Base-by-base conservation (phyloP, 2,797 vertebrate species). In the Limosa lapponica region DNA sequence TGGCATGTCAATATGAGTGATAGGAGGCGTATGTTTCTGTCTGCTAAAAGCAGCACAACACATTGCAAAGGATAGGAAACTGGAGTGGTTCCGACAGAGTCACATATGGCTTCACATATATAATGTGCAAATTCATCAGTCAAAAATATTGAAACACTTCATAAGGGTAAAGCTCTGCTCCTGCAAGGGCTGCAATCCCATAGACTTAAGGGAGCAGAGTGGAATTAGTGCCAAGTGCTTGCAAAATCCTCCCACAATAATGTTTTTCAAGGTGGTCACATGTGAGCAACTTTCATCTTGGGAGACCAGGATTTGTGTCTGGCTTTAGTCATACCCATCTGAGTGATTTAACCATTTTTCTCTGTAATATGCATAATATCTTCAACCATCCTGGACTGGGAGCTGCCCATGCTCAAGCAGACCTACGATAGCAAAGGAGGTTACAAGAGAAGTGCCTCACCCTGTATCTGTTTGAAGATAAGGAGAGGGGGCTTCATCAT, bases 31-130 rank as follows among this genome's bases (percentile, higher is more conserved):
- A 90, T 96, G 95, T 85, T 96, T 91, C 88, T 89, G 79, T 65
- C 90, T 83, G 89, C 92, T 94, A 95, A 95, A 96, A 96, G 94
- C 89, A 92, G 94, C 94, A 95, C 74, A 95, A 91, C 95, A 96
- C 96, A 95, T 96, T 95, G 93, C 96, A 91, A 93, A 54, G 88
- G 65, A 80, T 65, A 58, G 57, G 90, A 77, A 96, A 85, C 92
- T 96, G 94, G 93, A 96, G 90, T 3, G 0, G 78, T 72, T 96
- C 90, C 8, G 91, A 65, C 67, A 85, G 55, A 93, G 89, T 58
- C 95, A 87, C 96, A 97, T 95, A 96, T 96, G 96, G 93, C 82
- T 94, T 92, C 93, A 89, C 93, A 94, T 95, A 80, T n/a, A 96
- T 82, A 92, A 96, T 87, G 88, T 94, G 89, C 78, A 93, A 90